Evolutionary conservation across 2,113 vertebrate genomes (phyloP).

Genomic region (Crocuta crocuta): DNA sequence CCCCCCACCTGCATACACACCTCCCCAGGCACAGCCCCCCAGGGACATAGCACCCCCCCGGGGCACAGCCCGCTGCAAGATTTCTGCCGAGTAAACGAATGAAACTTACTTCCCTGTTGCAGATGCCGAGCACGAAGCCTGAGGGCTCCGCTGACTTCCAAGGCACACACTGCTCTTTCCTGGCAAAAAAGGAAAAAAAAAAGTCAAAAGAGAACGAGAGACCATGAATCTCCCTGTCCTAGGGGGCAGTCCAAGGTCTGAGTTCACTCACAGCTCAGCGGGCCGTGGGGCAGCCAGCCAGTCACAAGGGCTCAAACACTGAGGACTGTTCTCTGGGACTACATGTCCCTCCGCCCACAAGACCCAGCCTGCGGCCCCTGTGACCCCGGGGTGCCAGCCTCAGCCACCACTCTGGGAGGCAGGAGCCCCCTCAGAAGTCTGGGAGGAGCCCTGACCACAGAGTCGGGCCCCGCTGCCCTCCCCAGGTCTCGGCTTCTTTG

Average conservation of each 20-base stretch:
- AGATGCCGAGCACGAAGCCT: fast-evolving
- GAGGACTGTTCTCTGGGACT: no score
- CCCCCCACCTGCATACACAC: no score
- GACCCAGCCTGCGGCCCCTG: fast-evolving
- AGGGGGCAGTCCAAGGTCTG: background rate
- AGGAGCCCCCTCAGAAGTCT: no score
- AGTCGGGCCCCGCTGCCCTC: background rate
- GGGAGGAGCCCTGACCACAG: fast-evolving
- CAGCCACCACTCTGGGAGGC: no score
- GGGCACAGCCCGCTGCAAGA: background rate
- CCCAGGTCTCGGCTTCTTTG: background rate
- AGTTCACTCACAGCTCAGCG: background rate
- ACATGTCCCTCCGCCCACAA: fast-evolving
- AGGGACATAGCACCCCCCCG: no score
- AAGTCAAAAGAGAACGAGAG: background rate
- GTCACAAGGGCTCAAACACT: fast-evolving
- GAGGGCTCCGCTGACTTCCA: background rate
- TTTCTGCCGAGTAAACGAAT: background rate
- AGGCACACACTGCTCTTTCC: background rate
- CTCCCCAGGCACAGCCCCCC: background rate
- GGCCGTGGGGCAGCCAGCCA: background rate
- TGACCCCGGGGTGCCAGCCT: no score
- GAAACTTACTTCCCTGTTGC: background rate
- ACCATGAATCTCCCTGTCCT: fast-evolving
- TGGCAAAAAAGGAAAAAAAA: background rate